Evolutionary conservation across 2,113 vertebrate genomes (phyloP).

Genomic region (Cololabis saira): DNA sequence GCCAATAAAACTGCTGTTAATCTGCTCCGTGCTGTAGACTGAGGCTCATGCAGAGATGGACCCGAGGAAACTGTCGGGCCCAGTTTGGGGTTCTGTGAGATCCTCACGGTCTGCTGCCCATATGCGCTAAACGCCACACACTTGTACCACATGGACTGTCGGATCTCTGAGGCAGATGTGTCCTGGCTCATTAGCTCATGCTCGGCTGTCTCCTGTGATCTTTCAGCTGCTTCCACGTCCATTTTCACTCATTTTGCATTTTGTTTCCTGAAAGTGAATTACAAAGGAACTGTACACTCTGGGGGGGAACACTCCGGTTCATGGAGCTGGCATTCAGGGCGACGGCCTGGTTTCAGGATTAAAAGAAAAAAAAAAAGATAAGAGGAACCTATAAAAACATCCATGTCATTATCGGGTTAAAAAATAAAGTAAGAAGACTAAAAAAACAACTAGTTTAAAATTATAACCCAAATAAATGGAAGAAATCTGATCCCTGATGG

Average conservation of each 20-base stretch:
- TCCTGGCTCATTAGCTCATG: conserved; percentile 30
- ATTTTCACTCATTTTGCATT: conserved; percentile 32
- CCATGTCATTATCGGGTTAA: too few relatives aligned
- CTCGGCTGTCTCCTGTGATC: conserved; percentile 49
- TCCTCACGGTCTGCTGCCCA: not conserved
- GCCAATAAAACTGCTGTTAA: too few relatives aligned
- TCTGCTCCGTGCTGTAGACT: not conserved
- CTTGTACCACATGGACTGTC: conserved; percentile 14
- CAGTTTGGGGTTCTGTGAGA: not conserved
- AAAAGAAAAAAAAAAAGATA: too few relatives aligned
- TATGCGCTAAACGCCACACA: conserved; percentile 1
- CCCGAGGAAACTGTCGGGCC: not conserved
- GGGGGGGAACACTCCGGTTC: too few relatives aligned
- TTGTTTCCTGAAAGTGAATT: conserved; percentile 49
- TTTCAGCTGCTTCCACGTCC: conserved; percentile 44
- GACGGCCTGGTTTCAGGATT: too few relatives aligned
- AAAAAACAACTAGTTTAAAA: too few relatives aligned
- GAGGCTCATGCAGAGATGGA: not conserved
- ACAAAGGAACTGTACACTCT: conserved; percentile 28
- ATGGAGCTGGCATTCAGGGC: too few relatives aligned
- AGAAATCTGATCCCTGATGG: too few relatives aligned
- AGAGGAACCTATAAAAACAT: too few relatives aligned
- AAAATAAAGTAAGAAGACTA: too few relatives aligned
- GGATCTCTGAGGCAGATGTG: conserved; percentile 50
- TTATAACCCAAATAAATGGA: too few relatives aligned